Conservation (phyloP, 2,113 vertebrate species). For the Motacilla tschutschensis region DNA sequence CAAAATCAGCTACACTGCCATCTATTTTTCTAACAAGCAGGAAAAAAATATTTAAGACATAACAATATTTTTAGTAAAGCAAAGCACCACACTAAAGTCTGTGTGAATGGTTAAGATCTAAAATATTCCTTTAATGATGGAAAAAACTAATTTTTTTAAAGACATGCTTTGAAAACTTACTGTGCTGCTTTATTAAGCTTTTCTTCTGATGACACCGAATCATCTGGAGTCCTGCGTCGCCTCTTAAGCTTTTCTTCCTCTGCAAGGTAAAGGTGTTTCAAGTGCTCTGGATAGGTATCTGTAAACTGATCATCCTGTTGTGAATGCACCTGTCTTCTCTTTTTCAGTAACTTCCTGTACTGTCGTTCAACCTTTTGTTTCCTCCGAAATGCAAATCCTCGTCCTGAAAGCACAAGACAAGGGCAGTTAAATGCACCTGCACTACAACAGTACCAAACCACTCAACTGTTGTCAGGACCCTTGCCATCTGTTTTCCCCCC, state of each 20-base stretch:
- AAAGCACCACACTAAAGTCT: background rate
- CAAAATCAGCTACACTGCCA: background rate
- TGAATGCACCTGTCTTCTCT: slow-evolving; percentile 54
- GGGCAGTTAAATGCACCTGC: background rate
- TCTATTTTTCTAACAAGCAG: background rate
- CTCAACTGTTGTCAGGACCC: background rate
- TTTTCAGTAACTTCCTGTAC: slow-evolving; percentile 85
- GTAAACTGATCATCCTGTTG: slow-evolving; percentile 60
- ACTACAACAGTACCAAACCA: background rate
- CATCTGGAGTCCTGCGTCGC: slow-evolving; percentile 50
- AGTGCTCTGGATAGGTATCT: slow-evolving; percentile 89
- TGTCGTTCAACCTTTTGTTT: slow-evolving; percentile 84
- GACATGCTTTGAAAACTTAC: slow-evolving; percentile 42
- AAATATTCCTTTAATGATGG: background rate
- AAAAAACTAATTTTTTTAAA: background rate
- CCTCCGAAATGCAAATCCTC: slow-evolving; percentile 89
- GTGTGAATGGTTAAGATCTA: rapidly evolving
- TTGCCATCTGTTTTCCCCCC: background rate
- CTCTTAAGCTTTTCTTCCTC: slow-evolving; percentile 84
- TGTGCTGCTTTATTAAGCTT: background rate
- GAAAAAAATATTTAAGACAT: background rate
- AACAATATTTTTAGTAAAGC: background rate
- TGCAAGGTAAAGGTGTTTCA: slow-evolving; percentile 91
- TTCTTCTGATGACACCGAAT: slow-evolving; percentile 6
- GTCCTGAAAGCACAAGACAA: slow-evolving; percentile 67